Conservation (phyloP, 1,140 invertebrate species). For the Drosophila asahinai region DNA sequence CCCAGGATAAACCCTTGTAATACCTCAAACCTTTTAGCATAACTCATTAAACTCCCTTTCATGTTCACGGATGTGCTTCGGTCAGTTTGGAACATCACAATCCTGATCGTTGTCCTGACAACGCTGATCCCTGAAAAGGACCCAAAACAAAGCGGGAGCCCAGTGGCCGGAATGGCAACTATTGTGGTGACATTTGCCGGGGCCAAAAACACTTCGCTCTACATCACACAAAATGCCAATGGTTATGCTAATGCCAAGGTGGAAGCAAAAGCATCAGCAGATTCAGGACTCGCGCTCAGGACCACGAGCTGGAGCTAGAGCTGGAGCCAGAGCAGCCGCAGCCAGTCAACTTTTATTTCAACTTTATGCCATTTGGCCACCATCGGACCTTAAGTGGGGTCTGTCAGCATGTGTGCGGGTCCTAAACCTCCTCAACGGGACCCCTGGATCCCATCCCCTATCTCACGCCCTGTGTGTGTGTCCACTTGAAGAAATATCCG, state of each 20-base stretch:
- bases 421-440: slow-evolving; percentile 26
- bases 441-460: background rate
- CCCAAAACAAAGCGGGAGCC: slow-evolving; percentile 12
- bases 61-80: slow-evolving; percentile 13
- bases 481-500: background rate
- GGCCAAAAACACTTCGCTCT: slow-evolving; percentile 40
- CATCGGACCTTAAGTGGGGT: slow-evolving; percentile 63
- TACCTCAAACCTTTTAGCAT: slow-evolving; percentile 13
- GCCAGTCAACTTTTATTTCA: slow-evolving; percentile 72
- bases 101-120: slow-evolving; percentile 46
- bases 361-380: slow-evolving; percentile 76
- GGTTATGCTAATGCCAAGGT: slow-evolving; percentile 57
- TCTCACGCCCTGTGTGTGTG: slow-evolving; percentile 3
- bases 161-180: slow-evolving; percentile 14
- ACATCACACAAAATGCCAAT: slow-evolving; percentile 53
- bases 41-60: slow-evolving; percentile 12
- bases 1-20: background rate
- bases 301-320: background rate
- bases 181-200: slow-evolving; percentile 38
- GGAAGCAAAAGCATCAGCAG: slow-evolving; percentile 16
- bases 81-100: slow-evolving; percentile 4
- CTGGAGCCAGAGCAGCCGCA: slow-evolving; percentile 25
- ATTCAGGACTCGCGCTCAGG: slow-evolving; percentile 8
- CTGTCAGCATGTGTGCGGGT: slow-evolving; percentile 71
- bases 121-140: slow-evolving; percentile 38